Base-by-base conservation (phyloP, 2,797 vertebrate species). In the Oceanodroma leucorhoa region DNA sequence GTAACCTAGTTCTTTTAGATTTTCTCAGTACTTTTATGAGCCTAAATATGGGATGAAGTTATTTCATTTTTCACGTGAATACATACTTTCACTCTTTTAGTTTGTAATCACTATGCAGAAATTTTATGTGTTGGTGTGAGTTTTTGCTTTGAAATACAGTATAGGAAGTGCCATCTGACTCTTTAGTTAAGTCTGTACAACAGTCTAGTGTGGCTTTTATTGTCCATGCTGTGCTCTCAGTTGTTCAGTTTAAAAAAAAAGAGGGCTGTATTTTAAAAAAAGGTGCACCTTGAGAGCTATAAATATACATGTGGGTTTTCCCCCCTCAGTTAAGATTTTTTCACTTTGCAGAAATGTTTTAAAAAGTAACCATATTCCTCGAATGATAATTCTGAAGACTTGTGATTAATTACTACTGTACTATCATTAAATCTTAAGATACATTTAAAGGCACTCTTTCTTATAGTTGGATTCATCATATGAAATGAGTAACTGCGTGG, bases 381-480 rank as follows among this genome's bases (percentile, higher is more conserved):
- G 32, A 77, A 71, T 76, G 57, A 48, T 93, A 77, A 93, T 69
- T 45, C 34, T 65, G 60, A 94, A 67, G 48, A 38, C 26, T 93
- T 87, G 41, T 87, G 43, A 77, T 95, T 94, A 92, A 79, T 94
- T 95, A 46, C 29, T 76, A 4, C 61, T 71, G 51, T 73, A 23
- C 38, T 70, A 11, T 19, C 18, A 57, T 90, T 95, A 92, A 92
- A 77, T 67, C 29, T 93, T 45, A 87, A 91, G 69, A 27, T 91
- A 83, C 66, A 83, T 69, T 93, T 96, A 58, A 90, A 76, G 60
- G 20, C 38, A 65, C 14, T 75, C 34, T 73, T 75, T 90, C 60
- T 54, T 82, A 48, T 19, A 36, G 54, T 27, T 87, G 51, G 14
- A 79, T 89, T 87, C 27, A 27, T 71, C 45, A 12, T 43, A 66